These are phyloP conservation scores for Celastrina argiolus DNA, from an alignment of 2,888 invertebrate genomes.

Conservation along the genomic window DNA sequence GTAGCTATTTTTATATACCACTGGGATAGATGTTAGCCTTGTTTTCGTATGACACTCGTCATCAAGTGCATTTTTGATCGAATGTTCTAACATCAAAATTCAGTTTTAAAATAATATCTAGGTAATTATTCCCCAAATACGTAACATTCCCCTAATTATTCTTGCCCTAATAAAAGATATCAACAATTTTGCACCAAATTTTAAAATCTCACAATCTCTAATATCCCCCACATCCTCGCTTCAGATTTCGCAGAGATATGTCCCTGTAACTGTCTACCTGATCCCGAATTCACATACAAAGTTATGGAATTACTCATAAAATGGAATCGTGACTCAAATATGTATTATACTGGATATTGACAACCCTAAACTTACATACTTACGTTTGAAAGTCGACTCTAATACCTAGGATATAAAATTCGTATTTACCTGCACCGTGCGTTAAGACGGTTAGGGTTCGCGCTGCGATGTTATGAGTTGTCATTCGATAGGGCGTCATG, in stretches of 20 bases:
- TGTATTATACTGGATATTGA: conserved; percentile 53
- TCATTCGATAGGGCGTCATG: conserved; percentile 73
- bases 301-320: conserved; percentile 79
- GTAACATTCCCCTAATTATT: too few species aligned
- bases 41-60: too few species aligned
- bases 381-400: conserved; percentile 34
- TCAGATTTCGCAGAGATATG: conserved; percentile 53
- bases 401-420: accelerated
- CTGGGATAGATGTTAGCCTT: too few species aligned
- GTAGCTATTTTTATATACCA: too few species aligned
- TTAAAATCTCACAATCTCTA: conserved; percentile 44
- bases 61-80: too few species aligned
- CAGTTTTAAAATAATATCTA: too few species aligned
- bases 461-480: conserved; percentile 59
- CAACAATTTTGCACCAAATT: not conserved
- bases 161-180: not conserved
- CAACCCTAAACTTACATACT: conserved; percentile 28
- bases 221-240: conserved; percentile 39
- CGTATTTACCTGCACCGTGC: conserved; percentile 20
- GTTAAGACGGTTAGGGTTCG: conserved; percentile 30
- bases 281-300: conserved; percentile 76
- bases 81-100: too few species aligned
- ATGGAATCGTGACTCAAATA: conserved; percentile 77
- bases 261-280: conserved; percentile 61
- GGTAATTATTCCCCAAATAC: too few species aligned